Percentiles rank a stretch among this genome's conserved stretches.
These are phyloP conservation scores for Danaus melanippus DNA, from an alignment of 1,140 invertebrate genomes.

Conservation along the genomic window DNA sequence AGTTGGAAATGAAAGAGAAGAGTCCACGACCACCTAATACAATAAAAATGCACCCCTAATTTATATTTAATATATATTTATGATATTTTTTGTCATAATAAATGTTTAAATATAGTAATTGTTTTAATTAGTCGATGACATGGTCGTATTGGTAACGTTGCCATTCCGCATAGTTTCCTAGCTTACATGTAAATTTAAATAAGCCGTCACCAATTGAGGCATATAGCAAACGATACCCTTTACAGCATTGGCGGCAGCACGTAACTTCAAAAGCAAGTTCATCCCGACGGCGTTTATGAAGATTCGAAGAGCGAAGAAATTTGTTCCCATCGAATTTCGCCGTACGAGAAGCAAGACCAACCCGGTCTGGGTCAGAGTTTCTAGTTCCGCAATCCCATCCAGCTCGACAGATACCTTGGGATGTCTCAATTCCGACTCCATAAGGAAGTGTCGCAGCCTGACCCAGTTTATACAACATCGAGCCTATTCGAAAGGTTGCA, in stretches of 20 bases:
- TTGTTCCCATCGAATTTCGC: too few species aligned
- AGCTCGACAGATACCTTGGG: too few species aligned
- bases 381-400: neutral
- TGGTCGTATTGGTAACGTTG: too few species aligned
- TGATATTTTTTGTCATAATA: too few species aligned
- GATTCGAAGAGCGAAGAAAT: neutral
- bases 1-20: constrained; percentile 10
- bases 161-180: too few species aligned
- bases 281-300: neutral
- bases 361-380: neutral
- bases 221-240: constrained; percentile 7
- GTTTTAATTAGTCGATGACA: too few species aligned
- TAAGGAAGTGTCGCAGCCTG: neutral
- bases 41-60: constrained; percentile 7
- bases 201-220: neutral
- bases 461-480: constrained; percentile 9
- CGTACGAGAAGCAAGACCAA: neutral
- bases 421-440: too few species aligned
- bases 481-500: constrained; percentile 23
- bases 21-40: constrained; percentile 4
- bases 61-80: too few species aligned
- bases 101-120: too few species aligned
- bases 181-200: too few species aligned
- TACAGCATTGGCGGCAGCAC: constrained; percentile 4
- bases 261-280: constrained; percentile 2